Evolutionary conservation across 2,113 vertebrate species (phyloP), one percentile per base, ranked within the genome.

Genomic region (Uropsilus gracilis): DNA sequence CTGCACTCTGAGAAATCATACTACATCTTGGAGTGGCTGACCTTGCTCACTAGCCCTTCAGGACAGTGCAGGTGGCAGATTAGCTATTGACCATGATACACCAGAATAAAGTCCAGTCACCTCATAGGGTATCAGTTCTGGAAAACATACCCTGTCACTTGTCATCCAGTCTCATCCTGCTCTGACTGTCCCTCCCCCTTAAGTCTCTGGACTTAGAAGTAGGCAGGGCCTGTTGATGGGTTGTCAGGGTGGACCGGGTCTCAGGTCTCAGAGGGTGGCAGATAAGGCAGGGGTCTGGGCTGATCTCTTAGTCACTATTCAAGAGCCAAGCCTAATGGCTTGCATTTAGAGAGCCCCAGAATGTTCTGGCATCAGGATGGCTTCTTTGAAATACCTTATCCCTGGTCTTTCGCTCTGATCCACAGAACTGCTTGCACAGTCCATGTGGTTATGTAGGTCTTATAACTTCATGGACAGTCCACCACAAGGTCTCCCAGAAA

Each of bases 391-490:
- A 13, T 44, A 8, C 7, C 64, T n/a, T 42, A n/a, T 5, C 34
- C 44, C 94, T 63, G 55, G 55, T 22, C 37, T 28, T 32, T 9
- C 8, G 4, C 8, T 59, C 44, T 71, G 81, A n/a, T 59, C 32
- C 10, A 0, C 11, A 77, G 61, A 46, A 32, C 7, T 6, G 28
- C 34, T 66, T 2, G 37, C 17, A 8, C 37, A 3, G 9, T 26
- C 50, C 59, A 32, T 0, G 0, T 0, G 18, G 44, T 71, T 32
- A 28, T 0, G 1, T 0, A 12, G 34, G 32, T 53, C 61, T 39
- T 37, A 13, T 13, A 34, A 55, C 61, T 8, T 61, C 20, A 37
- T 48, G 71, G 24, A 30, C 69, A 53, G 13, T 1, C 0, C 37
- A 22, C 77, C 50, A 13, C 53, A 1, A 0, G 2, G 39, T 30